Percentiles rank a stretch among this genome's conserved stretches.
Conservation (phyloP, 2,888 invertebrate genomes). For the Diarsia rubi region DNA sequence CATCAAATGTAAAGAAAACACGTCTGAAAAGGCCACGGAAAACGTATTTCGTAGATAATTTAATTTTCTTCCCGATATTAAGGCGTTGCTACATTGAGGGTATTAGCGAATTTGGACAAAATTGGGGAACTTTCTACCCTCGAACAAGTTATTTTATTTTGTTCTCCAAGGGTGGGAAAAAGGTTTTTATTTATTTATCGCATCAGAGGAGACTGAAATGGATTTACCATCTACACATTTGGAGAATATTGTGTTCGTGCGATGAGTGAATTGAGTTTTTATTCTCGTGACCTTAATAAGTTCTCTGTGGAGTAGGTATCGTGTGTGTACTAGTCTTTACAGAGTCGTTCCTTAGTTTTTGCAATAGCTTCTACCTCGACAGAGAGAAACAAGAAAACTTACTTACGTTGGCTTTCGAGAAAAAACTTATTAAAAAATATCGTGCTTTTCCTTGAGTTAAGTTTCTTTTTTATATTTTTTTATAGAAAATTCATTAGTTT, state of each 20-base stretch:
- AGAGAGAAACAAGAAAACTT: constrained; percentile 60
- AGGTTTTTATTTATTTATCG: constrained; percentile 60
- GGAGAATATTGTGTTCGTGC: constrained; percentile 33
- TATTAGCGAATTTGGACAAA: constrained; percentile 60
- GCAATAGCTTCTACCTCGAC: constrained; percentile 44
- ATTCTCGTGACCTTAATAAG: constrained; percentile 31
- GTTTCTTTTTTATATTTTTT: constrained; percentile 14
- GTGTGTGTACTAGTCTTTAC: constrained; percentile 53
- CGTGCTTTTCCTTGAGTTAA: constrained; percentile 25
- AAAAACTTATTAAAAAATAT: constrained; percentile 55
- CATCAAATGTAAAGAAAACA: constrained; percentile 64
- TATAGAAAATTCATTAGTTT: neutral
- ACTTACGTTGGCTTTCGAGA: constrained; percentile 51
- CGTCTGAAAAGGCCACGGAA: constrained; percentile 46
- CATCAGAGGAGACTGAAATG: constrained; percentile 38
- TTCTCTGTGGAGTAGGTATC: constrained; percentile 20
- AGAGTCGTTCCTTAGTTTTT: constrained; percentile 52
- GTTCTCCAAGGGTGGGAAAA: constrained; percentile 42
- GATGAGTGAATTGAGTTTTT: constrained; percentile 44
- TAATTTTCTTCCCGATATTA: constrained; percentile 67
- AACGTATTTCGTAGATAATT: constrained; percentile 71
- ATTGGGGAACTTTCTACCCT: constrained; percentile 52
- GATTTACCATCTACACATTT: constrained; percentile 53
- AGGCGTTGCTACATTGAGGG: constrained; percentile 61
- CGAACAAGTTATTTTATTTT: constrained; percentile 58